A percentile compares a stretch with the other conserved stretches of the same genome.
Conservation (phyloP, 2,797 vertebrate genomes). For the Pseudochaenichthys georgianus region DNA sequence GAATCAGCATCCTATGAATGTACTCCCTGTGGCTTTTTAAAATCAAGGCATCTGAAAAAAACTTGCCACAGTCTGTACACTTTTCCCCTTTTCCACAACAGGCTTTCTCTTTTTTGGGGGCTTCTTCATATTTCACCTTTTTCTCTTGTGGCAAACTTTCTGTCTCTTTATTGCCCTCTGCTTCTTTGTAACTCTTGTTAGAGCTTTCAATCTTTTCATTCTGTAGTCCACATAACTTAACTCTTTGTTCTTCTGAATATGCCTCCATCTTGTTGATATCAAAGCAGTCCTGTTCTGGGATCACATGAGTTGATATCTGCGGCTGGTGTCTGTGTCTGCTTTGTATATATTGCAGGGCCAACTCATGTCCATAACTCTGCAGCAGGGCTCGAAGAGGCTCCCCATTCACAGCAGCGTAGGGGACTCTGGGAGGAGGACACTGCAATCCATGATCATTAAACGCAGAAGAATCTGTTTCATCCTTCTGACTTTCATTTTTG, state of each 20-base stretch:
- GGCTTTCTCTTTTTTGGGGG: constrained; percentile 50
- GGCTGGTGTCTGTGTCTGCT: constrained; percentile 95
- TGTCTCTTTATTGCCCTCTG: constrained; percentile 25
- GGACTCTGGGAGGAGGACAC: constrained; percentile 93
- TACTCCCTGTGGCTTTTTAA: constrained; percentile 99
- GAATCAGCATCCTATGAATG: constrained; percentile 93
- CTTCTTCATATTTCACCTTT: constrained; percentile 45
- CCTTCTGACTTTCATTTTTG: constrained; percentile 66
- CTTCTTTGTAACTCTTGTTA: constrained; percentile 33
- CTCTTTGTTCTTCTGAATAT: constrained; percentile 49
- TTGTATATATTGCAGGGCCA: constrained; percentile 98
- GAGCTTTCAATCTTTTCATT: constrained; percentile 30
- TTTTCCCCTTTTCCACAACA: constrained; percentile 83
- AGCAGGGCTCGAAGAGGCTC: constrained; percentile 94
- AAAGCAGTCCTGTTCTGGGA: constrained; percentile 50
- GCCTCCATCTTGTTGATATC: constrained; percentile 54
- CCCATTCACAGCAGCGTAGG: constrained; percentile 91
- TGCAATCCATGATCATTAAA: constrained; percentile 79
- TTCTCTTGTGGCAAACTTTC: constrained; percentile 40
- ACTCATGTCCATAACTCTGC: constrained; percentile 97
- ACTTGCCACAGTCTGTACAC: constrained; percentile 93
- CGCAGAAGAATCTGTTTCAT: constrained; percentile 54
- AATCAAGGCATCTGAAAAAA: constrained; percentile 97
- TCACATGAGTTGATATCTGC: constrained; percentile 79
- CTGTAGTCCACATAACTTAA: constrained; percentile 41